Evolutionary conservation across 2,888 invertebrate genomes (phyloP), one percentile per base, ranked within the genome.

Genomic region (Drosophila eohydei): DNA sequence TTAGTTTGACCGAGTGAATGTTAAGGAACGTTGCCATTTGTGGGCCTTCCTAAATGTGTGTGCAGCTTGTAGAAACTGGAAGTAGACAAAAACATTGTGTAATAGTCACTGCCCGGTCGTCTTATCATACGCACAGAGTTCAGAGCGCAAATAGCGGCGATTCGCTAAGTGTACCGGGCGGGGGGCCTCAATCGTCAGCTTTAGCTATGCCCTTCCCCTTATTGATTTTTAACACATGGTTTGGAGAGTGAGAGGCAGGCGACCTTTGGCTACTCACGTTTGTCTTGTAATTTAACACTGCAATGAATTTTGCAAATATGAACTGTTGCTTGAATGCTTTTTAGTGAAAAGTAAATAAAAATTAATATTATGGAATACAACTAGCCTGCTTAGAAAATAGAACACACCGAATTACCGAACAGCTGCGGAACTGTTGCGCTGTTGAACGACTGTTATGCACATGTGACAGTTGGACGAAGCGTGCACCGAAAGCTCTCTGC

Each of bases 1-100:
- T 85, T 6, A 92, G 68, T 59, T 90, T 90, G 14, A 92, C 63
- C 14, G 90, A 88, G 50, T 89, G 85, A 58, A 91, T 69, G 67
- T 89, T 91, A 38, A 84, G 85, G 30, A 89, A 73, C 78, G 89
- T 88, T 54, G 86, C 74, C 88, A 88, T 88, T 51, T 64, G 56
- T 34, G 26, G 14, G 21, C 21, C 14, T 44, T 65, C 71, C 60
- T 50, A 61, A 55, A 62, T 50, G 12, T 60, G 60, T 74, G 56
- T 62, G 70, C 62, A 64, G 48, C 56, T 66, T 63, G 62, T 60
- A 48, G 52, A 73, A 59, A 40, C 80, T 88, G 73, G 54, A 84
- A 87, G 28, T 34, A 67, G 34, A 80, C 9, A n/a, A 50, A 48
- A 14, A 55, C 48, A 84, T 89, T 86, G 86, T 86, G 89, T 89